Percentiles rank a stretch among this genome's conserved stretches.
These are phyloP conservation scores for Micropoecilia bifurca DNA, from an alignment of 2,797 vertebrate genomes.

Conservation along the genomic window DNA sequence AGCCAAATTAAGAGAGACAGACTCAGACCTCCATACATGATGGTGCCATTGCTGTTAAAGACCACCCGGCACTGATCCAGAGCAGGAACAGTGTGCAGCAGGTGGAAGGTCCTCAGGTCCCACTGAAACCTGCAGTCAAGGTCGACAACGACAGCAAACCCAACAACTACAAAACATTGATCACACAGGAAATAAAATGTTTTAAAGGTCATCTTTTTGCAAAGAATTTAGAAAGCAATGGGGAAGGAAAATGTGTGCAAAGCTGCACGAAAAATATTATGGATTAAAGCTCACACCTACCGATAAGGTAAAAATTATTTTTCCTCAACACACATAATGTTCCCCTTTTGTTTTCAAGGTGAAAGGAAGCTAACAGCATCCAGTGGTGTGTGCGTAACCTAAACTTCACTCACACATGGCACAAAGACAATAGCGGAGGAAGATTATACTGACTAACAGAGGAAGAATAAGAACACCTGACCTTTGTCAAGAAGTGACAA, in stretches of 20 bases:
- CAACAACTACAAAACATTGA: neutral
- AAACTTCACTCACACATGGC: neutral
- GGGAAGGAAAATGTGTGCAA: neutral
- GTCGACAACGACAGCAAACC: constrained; percentile 2
- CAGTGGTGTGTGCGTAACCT: neutral
- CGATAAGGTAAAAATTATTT: neutral
- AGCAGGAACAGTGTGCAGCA: constrained; percentile 92
- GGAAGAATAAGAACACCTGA: neutral
- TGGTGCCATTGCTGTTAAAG: constrained; percentile 96
- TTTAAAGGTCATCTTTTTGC: neutral
- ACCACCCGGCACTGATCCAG: constrained; percentile 96
- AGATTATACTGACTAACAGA: neutral
- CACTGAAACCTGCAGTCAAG: constrained; percentile 82
- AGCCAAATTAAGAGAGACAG: neutral
- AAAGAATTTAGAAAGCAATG: neutral
- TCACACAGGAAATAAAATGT: neutral
- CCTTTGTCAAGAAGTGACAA: neutral
- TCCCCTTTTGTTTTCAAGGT: neutral
- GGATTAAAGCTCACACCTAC: neutral
- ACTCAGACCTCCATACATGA: constrained; percentile 94
- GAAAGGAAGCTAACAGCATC: neutral
- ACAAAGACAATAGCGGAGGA: neutral
- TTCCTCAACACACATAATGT: neutral
- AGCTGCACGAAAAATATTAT: neutral
- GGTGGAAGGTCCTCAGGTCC: constrained; percentile 96